phyloP scores from a whole-genome alignment of 2,888 invertebrate species.

The Troides aeacus region DNA sequence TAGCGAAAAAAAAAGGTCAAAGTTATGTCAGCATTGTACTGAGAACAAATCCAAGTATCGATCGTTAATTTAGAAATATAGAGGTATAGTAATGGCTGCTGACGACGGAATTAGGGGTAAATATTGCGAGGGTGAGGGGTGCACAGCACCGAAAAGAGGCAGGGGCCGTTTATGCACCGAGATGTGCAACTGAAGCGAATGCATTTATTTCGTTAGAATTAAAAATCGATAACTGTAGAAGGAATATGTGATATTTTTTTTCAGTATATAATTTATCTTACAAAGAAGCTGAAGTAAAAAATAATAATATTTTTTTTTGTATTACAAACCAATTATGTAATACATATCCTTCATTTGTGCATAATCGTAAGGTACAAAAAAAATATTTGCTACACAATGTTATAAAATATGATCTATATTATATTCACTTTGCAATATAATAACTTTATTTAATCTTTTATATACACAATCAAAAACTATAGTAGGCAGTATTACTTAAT shows the following conservation, averaged over 20 bases:
- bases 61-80: conserved; percentile 7
- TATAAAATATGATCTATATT: neutral
- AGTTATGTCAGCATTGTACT: neutral
- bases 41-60: neutral
- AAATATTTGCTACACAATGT: too few relatives aligned
- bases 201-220: neutral
- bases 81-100: conserved; percentile 18
- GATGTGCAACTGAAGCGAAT: conserved; percentile 13
- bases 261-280: too few relatives aligned
- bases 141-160: conserved; percentile 37
- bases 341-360: too few relatives aligned
- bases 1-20: neutral
- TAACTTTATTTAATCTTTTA: neutral
- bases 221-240: neutral
- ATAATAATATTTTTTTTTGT: too few relatives aligned
- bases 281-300: too few relatives aligned
- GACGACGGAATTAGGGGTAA: conserved; percentile 24
- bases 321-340: too few relatives aligned
- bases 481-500: neutral
- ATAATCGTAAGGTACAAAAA: too few relatives aligned
- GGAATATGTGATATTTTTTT: too few relatives aligned
- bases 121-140: conserved; percentile 40
- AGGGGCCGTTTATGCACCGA: conserved; percentile 39
- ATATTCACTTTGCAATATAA: neutral
- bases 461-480: neutral